Evolutionary conservation across 2,797 vertebrate species (phyloP).

Genomic region (Scolopax bukidnonensis): DNA sequence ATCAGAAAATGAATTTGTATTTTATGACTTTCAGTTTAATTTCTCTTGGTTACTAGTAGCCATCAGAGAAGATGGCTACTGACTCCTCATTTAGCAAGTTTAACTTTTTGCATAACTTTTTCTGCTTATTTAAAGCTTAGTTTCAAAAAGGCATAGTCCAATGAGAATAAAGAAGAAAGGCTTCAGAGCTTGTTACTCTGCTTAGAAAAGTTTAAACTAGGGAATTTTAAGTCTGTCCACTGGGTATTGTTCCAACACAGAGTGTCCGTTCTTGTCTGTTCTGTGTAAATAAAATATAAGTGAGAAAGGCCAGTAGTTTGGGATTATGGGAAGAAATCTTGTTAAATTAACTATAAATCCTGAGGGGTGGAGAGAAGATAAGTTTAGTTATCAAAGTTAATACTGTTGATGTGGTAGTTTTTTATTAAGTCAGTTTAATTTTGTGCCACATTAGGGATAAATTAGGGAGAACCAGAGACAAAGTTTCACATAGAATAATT

Average conservation of each 20-base stretch:
- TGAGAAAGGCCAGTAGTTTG: not conserved
- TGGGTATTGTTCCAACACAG: not conserved
- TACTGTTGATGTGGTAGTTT: not conserved
- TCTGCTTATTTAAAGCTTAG: not conserved
- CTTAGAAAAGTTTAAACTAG: not conserved
- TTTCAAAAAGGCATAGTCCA: not conserved
- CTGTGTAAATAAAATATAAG: not conserved
- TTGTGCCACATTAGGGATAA: not conserved
- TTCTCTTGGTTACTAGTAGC: not conserved
- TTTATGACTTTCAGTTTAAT: not conserved
- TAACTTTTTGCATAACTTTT: not conserved
- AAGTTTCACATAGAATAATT: not conserved
- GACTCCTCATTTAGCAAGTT: not conserved
- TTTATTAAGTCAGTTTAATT: not conserved
- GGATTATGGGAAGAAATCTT: not conserved
- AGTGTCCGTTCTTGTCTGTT: not conserved
- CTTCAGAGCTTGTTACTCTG: not conserved
- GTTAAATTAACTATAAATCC: not conserved
- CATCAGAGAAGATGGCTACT: not conserved
- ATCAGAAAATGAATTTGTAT: not conserved
- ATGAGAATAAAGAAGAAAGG: not conserved
- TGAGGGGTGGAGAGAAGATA: fast-evolving
- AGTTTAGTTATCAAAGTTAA: not conserved
- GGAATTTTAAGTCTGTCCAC: not conserved
- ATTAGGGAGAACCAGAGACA: not conserved